phyloP scores from a whole-genome alignment of 2,797 vertebrate genomes.

The Oreochromis grahami region DNA sequence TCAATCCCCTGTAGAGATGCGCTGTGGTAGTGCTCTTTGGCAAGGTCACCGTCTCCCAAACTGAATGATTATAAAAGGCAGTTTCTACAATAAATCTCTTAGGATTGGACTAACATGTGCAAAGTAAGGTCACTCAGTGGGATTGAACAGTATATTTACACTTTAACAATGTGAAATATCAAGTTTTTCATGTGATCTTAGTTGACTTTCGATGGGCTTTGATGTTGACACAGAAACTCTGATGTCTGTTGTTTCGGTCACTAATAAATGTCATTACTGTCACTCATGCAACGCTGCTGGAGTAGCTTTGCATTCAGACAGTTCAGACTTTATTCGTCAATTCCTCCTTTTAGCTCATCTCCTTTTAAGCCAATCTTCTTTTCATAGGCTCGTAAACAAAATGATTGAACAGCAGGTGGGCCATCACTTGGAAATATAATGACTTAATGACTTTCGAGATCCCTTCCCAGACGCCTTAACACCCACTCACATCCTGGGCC shows the following conservation, averaged over 20 bases:
- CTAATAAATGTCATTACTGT: background rate
- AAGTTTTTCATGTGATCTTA: background rate
- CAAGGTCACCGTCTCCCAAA: conserved; percentile 53
- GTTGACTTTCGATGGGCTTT: conserved; percentile 25
- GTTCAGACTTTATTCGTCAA: background rate
- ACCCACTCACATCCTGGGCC: no score
- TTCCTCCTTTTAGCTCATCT: background rate
- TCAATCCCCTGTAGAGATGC: conserved; percentile 22
- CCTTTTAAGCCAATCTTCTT: background rate
- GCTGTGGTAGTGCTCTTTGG: conserved; percentile 8
- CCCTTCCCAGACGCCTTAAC: no score
- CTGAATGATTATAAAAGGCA: conserved; percentile 23
- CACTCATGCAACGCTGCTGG: background rate
- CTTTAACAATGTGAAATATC: background rate
- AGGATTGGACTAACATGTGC: conserved; percentile 11
- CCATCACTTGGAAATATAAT: no score
- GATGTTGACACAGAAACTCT: background rate
- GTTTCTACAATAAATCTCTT: conserved; percentile 30
- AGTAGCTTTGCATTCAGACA: background rate
- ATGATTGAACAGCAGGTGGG: background rate
- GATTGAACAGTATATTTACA: background rate
- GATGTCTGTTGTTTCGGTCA: background rate
- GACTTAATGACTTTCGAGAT: no score
- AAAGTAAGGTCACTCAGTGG: conserved; percentile 26
- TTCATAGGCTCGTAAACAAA: background rate